phyloP scores from a whole-genome alignment of 2,113 vertebrate genomes.

The Ophthalmolycus amberensis region DNA sequence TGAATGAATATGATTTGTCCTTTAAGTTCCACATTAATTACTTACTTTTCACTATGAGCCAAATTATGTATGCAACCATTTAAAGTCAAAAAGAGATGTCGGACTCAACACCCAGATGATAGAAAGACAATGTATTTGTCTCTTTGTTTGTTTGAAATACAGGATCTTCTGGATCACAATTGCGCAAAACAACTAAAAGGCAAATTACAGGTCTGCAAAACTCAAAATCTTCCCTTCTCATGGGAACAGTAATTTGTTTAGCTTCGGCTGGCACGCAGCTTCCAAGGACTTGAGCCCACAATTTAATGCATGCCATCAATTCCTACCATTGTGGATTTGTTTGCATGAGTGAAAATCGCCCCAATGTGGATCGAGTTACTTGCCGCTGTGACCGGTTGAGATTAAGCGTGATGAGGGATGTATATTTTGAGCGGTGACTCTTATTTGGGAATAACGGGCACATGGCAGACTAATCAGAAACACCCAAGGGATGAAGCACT shows the following conservation, averaged over 20 bases:
- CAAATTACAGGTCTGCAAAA: constrained; percentile 38
- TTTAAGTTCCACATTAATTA: neutral
- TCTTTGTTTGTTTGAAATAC: constrained; percentile 28
- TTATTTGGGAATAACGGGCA: constrained; percentile 56
- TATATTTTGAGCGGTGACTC: constrained; percentile 43
- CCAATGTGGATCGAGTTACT: constrained; percentile 56
- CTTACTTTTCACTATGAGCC: neutral
- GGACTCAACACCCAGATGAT: neutral
- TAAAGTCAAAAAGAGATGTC: neutral
- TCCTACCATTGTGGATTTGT: constrained; percentile 65
- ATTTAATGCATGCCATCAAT: constrained; percentile 61
- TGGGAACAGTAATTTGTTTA: constrained; percentile 54
- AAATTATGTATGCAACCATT: neutral
- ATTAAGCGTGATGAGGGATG: constrained; percentile 62
- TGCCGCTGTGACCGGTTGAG: constrained; percentile 58
- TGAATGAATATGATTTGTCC: neutral
- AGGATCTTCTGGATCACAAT: neutral
- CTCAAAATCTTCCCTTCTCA: constrained; percentile 29
- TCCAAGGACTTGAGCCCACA: constrained; percentile 51
- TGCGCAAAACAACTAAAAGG: constrained; percentile 20
- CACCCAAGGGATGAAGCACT: constrained; percentile 46
- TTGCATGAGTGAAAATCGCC: constrained; percentile 58
- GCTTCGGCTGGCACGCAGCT: constrained; percentile 46
- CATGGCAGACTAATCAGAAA: constrained; percentile 68
- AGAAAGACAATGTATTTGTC: neutral